A percentile compares a stretch with the other conserved stretches of the same genome.
Conservation (phyloP, 35 echinoderm and acorn worm genomes). For the Heliocidaris erythrogramma region DNA sequence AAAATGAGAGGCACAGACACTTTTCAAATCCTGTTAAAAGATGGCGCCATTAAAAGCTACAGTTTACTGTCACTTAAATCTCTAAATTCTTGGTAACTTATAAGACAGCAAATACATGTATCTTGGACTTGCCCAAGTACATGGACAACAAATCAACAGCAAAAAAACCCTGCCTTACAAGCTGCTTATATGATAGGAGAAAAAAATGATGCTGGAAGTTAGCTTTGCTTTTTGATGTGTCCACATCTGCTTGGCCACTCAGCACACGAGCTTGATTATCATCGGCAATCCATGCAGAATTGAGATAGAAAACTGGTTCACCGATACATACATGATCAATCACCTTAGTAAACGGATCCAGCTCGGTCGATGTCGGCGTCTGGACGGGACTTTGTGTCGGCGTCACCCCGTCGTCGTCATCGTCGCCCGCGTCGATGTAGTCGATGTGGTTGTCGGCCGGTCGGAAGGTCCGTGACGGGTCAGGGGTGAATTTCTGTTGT, state of each 20-base stretch:
- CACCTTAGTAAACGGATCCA: constrained; percentile 93
- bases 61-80: too few species aligned
- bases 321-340: constrained; percentile 86
- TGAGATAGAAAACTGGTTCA: constrained; percentile 50
- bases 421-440: constrained; percentile 71
- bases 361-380: constrained; percentile 69
- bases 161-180: not conserved
- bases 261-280: not conserved
- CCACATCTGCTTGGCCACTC: not conserved
- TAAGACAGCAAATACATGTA: too few species aligned
- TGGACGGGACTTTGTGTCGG: constrained; percentile 63
- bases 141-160: not conserved
- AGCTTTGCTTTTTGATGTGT: not conserved
- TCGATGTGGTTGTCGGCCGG: constrained; percentile 72
- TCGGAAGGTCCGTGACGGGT: constrained; percentile 54
- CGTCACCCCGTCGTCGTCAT: constrained; percentile 53
- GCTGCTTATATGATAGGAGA: not conserved
- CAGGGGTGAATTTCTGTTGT: constrained; percentile 59
- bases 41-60: too few species aligned
- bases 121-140: too few species aligned
- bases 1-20: too few species aligned
- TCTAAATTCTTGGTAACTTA: too few species aligned
- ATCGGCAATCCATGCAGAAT: constrained; percentile 58
- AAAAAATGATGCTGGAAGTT: not conserved
- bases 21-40: too few species aligned